Evolutionary conservation across 2,888 invertebrate genomes (phyloP).

Genomic region (Dysmachus trigonus): DNA sequence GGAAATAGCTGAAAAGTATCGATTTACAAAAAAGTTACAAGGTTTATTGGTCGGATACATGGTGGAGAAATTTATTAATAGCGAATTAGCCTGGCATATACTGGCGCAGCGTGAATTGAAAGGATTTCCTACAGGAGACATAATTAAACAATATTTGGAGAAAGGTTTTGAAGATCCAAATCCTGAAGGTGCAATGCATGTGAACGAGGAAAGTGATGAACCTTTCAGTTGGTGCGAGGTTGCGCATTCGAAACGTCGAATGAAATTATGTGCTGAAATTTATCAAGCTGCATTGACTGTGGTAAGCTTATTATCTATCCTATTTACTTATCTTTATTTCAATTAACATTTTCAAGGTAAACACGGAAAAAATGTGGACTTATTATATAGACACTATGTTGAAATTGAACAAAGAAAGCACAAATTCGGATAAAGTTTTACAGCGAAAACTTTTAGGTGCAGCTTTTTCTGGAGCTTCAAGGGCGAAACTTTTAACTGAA

Average conservation of each 20-base stretch:
- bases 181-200: not conserved
- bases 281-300: constrained; percentile 66
- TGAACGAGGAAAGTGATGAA: not conserved
- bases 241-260: constrained; percentile 62
- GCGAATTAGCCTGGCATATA: constrained; percentile 70
- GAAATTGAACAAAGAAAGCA: constrained; percentile 65
- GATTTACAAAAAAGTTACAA: constrained; percentile 70
- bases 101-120: constrained; percentile 70
- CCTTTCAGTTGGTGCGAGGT: constrained; percentile 13
- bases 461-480: constrained; percentile 67
- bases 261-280: constrained; percentile 65
- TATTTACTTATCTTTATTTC: not conserved
- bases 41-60: constrained; percentile 67
- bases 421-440: constrained; percentile 63
- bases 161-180: not conserved
- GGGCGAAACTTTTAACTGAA: constrained; percentile 64
- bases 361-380: constrained; percentile 68
- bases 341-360: constrained; percentile 54
- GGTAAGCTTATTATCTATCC: constrained; percentile 50
- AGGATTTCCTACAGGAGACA: constrained; percentile 60
- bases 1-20: constrained; percentile 68
- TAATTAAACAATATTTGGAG: constrained; percentile 34
- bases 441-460: constrained; percentile 66
- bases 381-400: constrained; percentile 69
- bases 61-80: constrained; percentile 65